phyloP scores from a whole-genome alignment of 2,113 vertebrate genomes.

The Cyprinodon tularosa region DNA sequence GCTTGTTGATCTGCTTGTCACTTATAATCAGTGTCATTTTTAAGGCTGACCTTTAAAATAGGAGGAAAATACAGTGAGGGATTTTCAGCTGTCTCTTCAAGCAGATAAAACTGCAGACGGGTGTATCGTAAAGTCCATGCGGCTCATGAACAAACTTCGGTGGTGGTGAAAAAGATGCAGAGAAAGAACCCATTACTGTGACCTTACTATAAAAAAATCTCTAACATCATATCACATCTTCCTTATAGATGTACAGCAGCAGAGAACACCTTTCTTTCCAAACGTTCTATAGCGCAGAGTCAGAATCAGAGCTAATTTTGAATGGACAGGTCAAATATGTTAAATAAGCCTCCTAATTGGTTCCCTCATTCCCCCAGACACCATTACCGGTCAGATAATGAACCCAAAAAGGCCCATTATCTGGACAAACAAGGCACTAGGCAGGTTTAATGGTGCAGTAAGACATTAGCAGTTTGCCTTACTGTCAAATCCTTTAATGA shows the following conservation, averaged over 20 bases:
- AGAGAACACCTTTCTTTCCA: background rate
- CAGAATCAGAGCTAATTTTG: conserved; percentile 14
- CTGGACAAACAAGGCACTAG: conserved; percentile 56
- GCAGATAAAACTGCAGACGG: background rate
- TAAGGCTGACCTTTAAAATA: background rate
- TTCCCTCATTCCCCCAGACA: conserved; percentile 1
- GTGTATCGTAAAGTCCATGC: background rate
- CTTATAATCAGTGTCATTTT: background rate
- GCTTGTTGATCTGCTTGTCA: too few relatives aligned
- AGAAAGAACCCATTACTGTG: background rate
- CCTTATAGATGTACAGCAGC: too few relatives aligned
- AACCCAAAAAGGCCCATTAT: conserved; percentile 48
- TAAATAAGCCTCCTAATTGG: conserved; percentile 24
- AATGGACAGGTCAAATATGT: conserved; percentile 42
- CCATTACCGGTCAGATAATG: conserved; percentile 47
- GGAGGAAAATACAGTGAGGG: too few relatives aligned
- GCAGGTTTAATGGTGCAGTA: conserved; percentile 30
- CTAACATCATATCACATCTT: too few relatives aligned
- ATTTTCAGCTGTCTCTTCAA: background rate
- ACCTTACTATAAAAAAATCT: conserved; percentile 1
- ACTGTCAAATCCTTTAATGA: conserved; percentile 25
- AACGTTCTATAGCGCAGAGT: conserved; percentile 24
- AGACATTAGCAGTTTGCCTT: conserved; percentile 25
- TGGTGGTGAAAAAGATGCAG: conserved; percentile 1
- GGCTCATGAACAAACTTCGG: conserved; percentile 18